phyloP scores from a whole-genome alignment of 2,797 vertebrate species.

The Protonibea diacanthus region DNA sequence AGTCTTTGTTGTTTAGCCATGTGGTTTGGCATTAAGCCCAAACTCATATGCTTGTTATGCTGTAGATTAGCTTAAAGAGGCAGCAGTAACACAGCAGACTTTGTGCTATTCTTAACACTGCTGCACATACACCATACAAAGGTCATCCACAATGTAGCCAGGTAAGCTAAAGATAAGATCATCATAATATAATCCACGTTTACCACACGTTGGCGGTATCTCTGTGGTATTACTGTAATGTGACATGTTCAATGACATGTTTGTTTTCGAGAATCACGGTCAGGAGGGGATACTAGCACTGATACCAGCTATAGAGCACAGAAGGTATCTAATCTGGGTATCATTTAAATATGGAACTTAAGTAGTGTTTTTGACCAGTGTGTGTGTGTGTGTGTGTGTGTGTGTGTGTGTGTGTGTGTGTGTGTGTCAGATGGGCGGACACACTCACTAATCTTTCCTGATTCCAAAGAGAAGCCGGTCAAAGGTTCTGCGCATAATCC shows the following conservation, averaged over 20 bases:
- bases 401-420: conserved; percentile 37
- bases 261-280: conserved; percentile 47
- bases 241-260: conserved; percentile 40
- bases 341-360: conserved; percentile 60
- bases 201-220: conserved; percentile 42
- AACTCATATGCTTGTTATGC: neutral
- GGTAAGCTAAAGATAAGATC: conserved; percentile 49
- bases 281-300: conserved; percentile 23
- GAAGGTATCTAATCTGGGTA: conserved; percentile 57
- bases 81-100: conserved; percentile 15
- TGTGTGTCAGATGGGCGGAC: conserved; percentile 52
- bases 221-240: conserved; percentile 30
- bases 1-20: neutral
- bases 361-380: conserved; percentile 57
- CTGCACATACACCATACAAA: conserved; percentile 13
- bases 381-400: conserved; percentile 38
- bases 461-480: conserved; percentile 79
- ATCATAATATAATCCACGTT: conserved; percentile 44
- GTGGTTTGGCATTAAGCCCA: neutral
- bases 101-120: conserved; percentile 14
- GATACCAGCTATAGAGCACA: conserved; percentile 30
- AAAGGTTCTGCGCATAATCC: conserved; percentile 80
- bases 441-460: conserved; percentile 76
- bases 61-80: conserved; percentile 3
- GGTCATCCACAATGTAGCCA: conserved; percentile 24